A percentile compares a stretch with the other conserved stretches of the same genome.
phyloP scores from a whole-genome alignment of 1,140 invertebrate genomes.

The Lepidotrigona ventralis region DNA sequence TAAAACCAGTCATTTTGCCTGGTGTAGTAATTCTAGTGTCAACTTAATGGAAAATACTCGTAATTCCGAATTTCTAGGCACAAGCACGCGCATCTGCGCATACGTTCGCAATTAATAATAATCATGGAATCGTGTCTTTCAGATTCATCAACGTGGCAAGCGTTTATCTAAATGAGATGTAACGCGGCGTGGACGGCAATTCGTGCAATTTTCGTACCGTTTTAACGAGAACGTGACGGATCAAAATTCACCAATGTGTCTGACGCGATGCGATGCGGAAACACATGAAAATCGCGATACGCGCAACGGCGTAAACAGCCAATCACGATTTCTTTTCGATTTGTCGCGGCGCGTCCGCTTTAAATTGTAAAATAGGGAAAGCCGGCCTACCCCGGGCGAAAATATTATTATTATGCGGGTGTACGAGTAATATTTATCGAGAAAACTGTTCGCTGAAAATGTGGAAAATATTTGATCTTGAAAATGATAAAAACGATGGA shows the following conservation, averaged over 20 bases:
- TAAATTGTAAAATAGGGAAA: background rate
- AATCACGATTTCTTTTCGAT: background rate
- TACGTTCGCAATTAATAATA: background rate
- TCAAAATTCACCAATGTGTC: conserved; percentile 8
- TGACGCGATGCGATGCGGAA: background rate
- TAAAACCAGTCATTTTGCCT: no score
- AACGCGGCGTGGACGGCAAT: background rate
- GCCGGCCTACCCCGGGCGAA: no score
- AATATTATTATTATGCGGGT: background rate
- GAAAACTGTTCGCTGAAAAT: background rate
- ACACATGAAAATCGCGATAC: background rate
- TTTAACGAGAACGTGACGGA: background rate
- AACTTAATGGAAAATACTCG: background rate
- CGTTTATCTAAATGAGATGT: conserved; percentile 21
- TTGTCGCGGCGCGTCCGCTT: background rate
- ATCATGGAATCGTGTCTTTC: background rate
- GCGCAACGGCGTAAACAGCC: background rate
- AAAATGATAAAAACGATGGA: background rate
- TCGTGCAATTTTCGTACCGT: conserved; percentile 8
- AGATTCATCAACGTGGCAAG: conserved; percentile 9
- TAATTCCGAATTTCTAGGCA: no score
- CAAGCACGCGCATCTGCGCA: background rate
- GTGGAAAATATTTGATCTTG: background rate
- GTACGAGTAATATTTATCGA: background rate
- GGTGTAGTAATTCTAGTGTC: no score